Evolutionary conservation across 2,113 vertebrate species (phyloP).

Genomic region (Percopsis transmontana): DNA sequence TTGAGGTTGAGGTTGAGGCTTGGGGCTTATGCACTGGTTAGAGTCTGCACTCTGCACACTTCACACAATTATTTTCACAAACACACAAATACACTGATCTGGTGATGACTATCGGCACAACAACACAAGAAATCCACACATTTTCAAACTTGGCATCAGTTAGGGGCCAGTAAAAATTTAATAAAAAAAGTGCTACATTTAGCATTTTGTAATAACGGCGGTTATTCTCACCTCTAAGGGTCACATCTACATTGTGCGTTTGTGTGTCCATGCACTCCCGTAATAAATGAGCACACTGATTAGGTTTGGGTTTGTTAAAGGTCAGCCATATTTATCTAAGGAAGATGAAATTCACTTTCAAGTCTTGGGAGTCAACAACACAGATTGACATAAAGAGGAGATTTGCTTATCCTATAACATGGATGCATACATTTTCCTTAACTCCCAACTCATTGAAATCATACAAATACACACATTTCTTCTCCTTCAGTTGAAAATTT

Average conservation of each 20-base stretch:
- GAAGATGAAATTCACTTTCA: slow-evolving; percentile 51
- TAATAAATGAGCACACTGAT: slow-evolving; percentile 49
- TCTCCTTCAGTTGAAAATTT: too few species aligned
- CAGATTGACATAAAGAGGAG: slow-evolving; percentile 11
- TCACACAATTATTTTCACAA: slow-evolving; percentile 27
- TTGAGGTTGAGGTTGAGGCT: slow-evolving; percentile 49
- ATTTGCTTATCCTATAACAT: too few species aligned
- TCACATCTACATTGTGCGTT: slow-evolving; percentile 41
- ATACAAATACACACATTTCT: not conserved
- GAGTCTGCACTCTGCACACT: slow-evolving; percentile 37
- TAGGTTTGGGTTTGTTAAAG: slow-evolving; percentile 58
- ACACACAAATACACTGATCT: slow-evolving; percentile 1
- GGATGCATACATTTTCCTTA: too few species aligned
- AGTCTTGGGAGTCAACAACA: slow-evolving; percentile 30
- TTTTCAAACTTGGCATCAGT: slow-evolving; percentile 38
- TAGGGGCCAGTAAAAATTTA: slow-evolving; percentile 37
- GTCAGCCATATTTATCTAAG: slow-evolving; percentile 47
- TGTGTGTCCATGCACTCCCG: slow-evolving; percentile 27
- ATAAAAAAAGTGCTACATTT: slow-evolving; percentile 41
- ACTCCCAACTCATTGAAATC: not conserved
- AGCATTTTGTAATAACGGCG: slow-evolving; percentile 43
- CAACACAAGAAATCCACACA: slow-evolving; percentile 10
- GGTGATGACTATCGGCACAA: not conserved
- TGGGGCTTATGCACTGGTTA: slow-evolving; percentile 21
- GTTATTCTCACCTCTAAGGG: slow-evolving; percentile 38